phyloP scores from a whole-genome alignment of 1,140 invertebrate genomes.

The Macrobrachium nipponense region DNA sequence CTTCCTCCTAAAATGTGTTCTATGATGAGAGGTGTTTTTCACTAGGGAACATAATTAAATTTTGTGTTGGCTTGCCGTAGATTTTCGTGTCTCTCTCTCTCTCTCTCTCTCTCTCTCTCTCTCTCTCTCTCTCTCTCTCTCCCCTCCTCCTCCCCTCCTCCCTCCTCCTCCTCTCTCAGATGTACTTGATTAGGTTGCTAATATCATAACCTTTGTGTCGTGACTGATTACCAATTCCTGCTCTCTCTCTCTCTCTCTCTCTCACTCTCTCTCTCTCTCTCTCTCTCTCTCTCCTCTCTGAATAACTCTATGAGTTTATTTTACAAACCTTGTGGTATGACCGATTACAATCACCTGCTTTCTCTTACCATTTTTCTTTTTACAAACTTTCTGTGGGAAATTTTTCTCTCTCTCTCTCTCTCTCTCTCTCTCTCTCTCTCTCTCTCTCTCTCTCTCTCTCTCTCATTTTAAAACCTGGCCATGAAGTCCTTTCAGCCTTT shows the following conservation, averaged over 20 bases:
- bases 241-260: neutral
- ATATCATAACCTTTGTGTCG: neutral
- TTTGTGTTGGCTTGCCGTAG: neutral
- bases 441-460: neutral
- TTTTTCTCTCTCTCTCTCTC: neutral
- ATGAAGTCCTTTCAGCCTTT: too few relatives aligned
- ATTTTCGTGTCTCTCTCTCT: slow-evolving; percentile 6
- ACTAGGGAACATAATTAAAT: too few relatives aligned
- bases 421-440: neutral
- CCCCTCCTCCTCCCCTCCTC: neutral
- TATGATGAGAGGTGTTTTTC: too few relatives aligned
- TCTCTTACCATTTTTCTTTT: neutral
- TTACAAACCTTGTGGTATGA: too few relatives aligned
- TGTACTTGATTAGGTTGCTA: neutral
- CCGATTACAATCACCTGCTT: neutral
- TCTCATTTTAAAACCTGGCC: neutral
- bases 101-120: neutral
- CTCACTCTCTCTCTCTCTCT: neutral
- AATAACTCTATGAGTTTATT: neutral
- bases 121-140: neutral
- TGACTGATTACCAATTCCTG: neutral
- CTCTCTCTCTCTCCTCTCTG: too few relatives aligned
- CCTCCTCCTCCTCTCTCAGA: neutral
- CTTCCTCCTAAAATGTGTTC: too few relatives aligned
- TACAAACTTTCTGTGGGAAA: neutral